Conservation (phyloP, 2,113 vertebrate species). For the Machaerirhynchus nigripectus region DNA sequence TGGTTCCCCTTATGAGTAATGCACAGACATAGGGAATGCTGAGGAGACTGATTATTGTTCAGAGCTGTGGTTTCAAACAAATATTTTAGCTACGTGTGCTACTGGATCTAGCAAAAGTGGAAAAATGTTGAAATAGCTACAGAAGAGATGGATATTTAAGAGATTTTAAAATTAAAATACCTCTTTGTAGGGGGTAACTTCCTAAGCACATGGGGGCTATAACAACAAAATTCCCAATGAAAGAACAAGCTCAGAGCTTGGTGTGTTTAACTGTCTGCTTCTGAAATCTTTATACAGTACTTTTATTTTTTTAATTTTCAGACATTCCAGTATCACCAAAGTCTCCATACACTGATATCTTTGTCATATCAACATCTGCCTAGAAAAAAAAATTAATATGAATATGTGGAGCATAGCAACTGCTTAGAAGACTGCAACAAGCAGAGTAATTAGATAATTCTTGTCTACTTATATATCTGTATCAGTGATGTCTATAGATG, state of each 20-base stretch:
- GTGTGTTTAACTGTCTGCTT: background rate
- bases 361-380: background rate
- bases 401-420: background rate
- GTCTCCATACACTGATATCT: background rate
- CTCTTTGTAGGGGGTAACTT: background rate
- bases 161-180: background rate
- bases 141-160: background rate
- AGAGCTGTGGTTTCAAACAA: background rate
- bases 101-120: background rate
- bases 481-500: conserved; percentile 26
- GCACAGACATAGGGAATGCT: background rate
- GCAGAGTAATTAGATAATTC: conserved; percentile 44
- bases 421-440: conserved; percentile 15
- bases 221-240: background rate
- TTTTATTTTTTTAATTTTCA: background rate
- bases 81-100: background rate
- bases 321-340: background rate
- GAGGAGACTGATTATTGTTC: background rate
- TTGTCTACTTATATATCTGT: conserved; percentile 59
- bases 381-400: background rate
- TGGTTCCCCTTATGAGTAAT: conserved; percentile 1
- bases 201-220: background rate
- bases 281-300: background rate
- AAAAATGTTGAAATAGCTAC: background rate
- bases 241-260: background rate